phyloP scores from a whole-genome alignment of 2,113 vertebrate genomes.

The Eptatretus burgeri region DNA sequence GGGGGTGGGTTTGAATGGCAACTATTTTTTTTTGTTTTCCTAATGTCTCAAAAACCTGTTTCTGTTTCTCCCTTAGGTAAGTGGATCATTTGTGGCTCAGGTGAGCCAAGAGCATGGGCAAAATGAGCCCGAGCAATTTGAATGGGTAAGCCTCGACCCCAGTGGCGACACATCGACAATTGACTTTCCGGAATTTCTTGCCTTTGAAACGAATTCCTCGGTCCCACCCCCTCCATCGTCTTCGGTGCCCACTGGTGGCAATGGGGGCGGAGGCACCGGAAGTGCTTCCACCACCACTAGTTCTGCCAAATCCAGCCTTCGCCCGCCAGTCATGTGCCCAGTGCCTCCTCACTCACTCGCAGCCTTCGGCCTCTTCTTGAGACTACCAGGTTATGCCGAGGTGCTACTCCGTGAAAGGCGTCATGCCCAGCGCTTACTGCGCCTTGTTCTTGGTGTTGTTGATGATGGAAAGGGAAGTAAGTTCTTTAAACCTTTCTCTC shows the following conservation, averaged over 20 bases:
- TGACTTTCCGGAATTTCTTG: slow-evolving; percentile 73
- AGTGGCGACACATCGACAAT: slow-evolving; percentile 71
- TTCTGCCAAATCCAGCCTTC: background rate
- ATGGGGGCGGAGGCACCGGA: too few relatives aligned
- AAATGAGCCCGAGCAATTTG: slow-evolving; percentile 92
- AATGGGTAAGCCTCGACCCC: slow-evolving; percentile 96
- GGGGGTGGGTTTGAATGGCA: too few relatives aligned
- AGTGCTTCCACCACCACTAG: too few relatives aligned
- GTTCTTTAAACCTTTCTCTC: slow-evolving; percentile 14
- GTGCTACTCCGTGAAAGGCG: slow-evolving; percentile 90
- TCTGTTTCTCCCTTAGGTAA: slow-evolving; percentile 32
- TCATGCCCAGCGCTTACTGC: slow-evolving; percentile 83
- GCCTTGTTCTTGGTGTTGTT: slow-evolving; percentile 80
- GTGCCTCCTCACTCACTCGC: slow-evolving; percentile 89
- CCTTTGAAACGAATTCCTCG: slow-evolving; percentile 33
- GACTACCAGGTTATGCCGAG: slow-evolving; percentile 84
- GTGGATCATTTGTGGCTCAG: slow-evolving; percentile 56
- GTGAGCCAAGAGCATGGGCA: slow-evolving; percentile 58
- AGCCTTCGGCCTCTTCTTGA: slow-evolving; percentile 81
- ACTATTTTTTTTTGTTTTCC: too few relatives aligned
- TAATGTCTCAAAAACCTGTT: background rate
- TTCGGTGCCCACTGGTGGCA: too few relatives aligned
- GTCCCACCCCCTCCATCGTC: background rate
- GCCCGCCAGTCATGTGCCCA: slow-evolving; percentile 63
- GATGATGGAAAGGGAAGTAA: slow-evolving; percentile 97